These are phyloP conservation scores for Ptiloglossa arizonensis DNA, from an alignment of 1,140 invertebrate genomes.

Conservation along the genomic window DNA sequence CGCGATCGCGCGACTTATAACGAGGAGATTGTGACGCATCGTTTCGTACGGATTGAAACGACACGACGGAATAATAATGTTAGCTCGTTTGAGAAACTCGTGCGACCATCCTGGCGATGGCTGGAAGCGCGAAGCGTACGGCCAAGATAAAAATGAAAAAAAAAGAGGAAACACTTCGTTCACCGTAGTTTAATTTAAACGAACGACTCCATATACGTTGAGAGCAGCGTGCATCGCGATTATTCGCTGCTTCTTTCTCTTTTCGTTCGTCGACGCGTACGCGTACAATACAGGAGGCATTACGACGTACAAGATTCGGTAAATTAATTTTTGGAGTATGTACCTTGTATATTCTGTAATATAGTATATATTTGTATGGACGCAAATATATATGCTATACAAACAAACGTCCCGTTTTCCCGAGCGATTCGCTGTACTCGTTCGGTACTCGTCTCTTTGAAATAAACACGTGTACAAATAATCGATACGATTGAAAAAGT, in stretches of 20 bases:
- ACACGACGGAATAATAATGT: slow-evolving; percentile 7
- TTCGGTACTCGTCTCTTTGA: too few relatives aligned
- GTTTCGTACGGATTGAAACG: background rate
- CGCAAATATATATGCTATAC: slow-evolving; percentile 42
- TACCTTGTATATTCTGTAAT: slow-evolving; percentile 49
- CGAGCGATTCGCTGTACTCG: too few relatives aligned
- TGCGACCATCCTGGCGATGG: slow-evolving; percentile 3
- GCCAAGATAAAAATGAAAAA: too few relatives aligned
- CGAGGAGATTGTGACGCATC: background rate
- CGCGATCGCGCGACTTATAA: too few relatives aligned
- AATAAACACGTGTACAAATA: too few relatives aligned
- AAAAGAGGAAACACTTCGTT: too few relatives aligned
- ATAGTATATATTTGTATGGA: slow-evolving; percentile 52
- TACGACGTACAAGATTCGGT: slow-evolving; percentile 18
- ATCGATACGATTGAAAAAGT: too few relatives aligned
- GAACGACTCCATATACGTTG: background rate
- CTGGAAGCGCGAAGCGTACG: background rate
- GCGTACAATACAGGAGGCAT: slow-evolving; percentile 12
- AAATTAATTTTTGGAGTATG: slow-evolving; percentile 44
- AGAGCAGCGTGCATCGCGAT: background rate
- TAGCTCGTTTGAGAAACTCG: background rate
- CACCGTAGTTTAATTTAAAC: background rate
- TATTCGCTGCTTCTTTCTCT: background rate
- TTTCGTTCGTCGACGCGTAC: background rate
- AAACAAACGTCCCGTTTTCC: slow-evolving; percentile 8